Conservation (phyloP, 2,888 invertebrate genomes). For the Leptinotarsa juncta region DNA sequence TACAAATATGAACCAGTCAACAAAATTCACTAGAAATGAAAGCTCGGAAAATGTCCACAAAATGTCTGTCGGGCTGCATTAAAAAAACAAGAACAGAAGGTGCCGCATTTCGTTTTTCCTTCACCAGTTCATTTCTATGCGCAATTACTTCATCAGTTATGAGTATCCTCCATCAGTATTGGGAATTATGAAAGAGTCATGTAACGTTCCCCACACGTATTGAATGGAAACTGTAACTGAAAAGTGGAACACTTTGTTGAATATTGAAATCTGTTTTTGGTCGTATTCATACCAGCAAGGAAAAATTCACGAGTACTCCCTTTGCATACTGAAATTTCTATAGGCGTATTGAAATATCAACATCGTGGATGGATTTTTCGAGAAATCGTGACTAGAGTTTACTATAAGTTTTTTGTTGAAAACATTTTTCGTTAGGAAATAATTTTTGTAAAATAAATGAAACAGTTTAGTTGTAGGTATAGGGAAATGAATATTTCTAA, state of each 20-base stretch:
- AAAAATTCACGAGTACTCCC: background rate
- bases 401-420: too few relatives aligned
- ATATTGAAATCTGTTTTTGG: constrained; percentile 13
- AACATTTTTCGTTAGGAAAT: too few relatives aligned
- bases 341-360: constrained; percentile 1
- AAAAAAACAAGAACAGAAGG: constrained; percentile 12
- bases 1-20: background rate
- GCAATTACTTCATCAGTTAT: constrained; percentile 11
- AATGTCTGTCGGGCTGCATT: background rate
- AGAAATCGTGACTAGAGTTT: too few relatives aligned
- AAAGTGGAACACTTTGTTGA: constrained; percentile 35
- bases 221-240: constrained; percentile 28
- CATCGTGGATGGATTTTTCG: background rate
- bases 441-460: too few relatives aligned
- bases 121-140: background rate
- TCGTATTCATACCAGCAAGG: constrained; percentile 6
- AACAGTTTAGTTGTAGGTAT: too few relatives aligned
- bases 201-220: background rate
- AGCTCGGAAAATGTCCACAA: background rate
- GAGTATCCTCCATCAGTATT: background rate
- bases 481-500: too few relatives aligned
- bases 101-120: constrained; percentile 3
- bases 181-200: constrained; percentile 3
- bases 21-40: background rate
- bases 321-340: constrained; percentile 8